Base-by-base conservation (phyloP, 2,113 vertebrate genomes). In the Axis porcinus region DNA sequence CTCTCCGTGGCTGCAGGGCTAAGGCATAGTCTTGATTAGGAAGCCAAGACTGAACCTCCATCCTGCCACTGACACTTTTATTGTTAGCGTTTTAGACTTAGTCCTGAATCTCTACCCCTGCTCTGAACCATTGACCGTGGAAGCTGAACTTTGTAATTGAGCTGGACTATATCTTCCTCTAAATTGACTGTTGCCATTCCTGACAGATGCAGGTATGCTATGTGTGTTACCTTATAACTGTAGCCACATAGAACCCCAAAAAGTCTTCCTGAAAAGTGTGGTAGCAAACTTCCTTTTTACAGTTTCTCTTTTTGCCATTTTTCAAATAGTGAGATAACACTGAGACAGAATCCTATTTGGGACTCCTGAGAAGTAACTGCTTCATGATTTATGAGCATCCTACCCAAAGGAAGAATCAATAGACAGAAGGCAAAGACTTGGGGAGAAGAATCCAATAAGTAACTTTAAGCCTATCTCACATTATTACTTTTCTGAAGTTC, bases 391-490 rank as follows among this genome's bases (percentile, higher is more conserved):
- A 96, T 97, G 50, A 97, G 90, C 82, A 54, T 97, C 86, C 89
- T 30, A 79, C 55, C 92, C 62, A 95, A 91, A 85, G 62, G 47
- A 89, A 92, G 45, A 97, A 97, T 97, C 97, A 93, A 97, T 96
- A 86, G 25, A 79, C 27, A 92, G 50, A 74, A 95, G 45, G 43
- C 83, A 88, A 86, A 70, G 54, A 58, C 17, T 15, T 70, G 57
- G 45, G 19, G 8, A 97, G 95, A 97, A 97, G 94, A 98, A 98
- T 97, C 92, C 97, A 96, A 97, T 98, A 98, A 83, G 89, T 93
- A 96, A 93, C 94, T 93, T 78, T 83, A 95, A 60, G 81, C 81
- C 76, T 94, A 30, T 36, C 93, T 85, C 50, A 36, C 45, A 43
- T 57, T 86, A 78, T 58, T 95, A 74, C 76, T 92, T 97, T 95